Conservation (phyloP, 2,888 invertebrate species). For the Dysmachus trigonus region DNA sequence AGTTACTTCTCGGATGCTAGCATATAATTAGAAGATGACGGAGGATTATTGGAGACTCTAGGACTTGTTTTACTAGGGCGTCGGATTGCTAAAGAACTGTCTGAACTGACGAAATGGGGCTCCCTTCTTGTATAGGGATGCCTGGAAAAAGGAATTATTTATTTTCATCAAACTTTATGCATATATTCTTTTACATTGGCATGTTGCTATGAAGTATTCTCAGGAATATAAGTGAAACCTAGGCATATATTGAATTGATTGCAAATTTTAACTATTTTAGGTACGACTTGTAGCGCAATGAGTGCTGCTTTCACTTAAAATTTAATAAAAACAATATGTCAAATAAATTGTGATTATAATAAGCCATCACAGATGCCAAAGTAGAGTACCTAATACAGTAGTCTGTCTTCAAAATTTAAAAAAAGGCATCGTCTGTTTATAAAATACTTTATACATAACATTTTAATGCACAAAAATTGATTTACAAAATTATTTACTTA, state of each 20-base stretch:
- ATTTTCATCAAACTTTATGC: neutral
- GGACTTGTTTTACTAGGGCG: neutral
- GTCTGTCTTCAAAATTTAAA: too few relatives aligned
- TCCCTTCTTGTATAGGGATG: neutral
- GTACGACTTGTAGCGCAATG: neutral
- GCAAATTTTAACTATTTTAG: neutral
- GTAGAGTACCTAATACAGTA: neutral
- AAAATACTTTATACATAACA: too few relatives aligned
- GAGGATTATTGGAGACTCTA: neutral
- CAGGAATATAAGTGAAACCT: neutral
- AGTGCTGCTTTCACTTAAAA: neutral
- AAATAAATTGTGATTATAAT: neutral
- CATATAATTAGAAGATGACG: neutral
- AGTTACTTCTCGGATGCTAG: neutral
- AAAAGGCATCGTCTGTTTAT: too few relatives aligned
- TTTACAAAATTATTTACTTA: too few relatives aligned
- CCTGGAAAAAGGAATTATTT: neutral
- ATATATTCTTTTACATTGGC: neutral
- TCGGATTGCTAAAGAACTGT: neutral
- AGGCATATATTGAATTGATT: neutral
- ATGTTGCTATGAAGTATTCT: neutral
- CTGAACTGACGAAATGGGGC: neutral
- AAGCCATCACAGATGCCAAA: neutral
- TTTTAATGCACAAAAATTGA: too few relatives aligned
- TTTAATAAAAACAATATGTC: neutral